Conservation (phyloP, 2,888 invertebrate genomes). For the Rhimphoctona megacephalus region DNA sequence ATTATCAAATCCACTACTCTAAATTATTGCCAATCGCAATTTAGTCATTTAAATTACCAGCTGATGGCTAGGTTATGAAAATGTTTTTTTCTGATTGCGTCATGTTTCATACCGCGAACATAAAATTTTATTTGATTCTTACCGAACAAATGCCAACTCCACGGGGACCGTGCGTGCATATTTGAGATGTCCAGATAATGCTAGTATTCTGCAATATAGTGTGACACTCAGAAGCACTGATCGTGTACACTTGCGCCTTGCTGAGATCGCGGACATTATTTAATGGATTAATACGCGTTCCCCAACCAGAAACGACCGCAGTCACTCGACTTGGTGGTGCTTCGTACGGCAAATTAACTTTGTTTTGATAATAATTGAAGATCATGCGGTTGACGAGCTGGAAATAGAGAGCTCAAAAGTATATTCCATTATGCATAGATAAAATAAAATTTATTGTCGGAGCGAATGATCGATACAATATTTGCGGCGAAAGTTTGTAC, state of each 20-base stretch:
- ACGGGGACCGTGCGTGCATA: conserved; percentile 17
- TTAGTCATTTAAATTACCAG: not conserved
- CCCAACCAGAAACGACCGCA: conserved; percentile 52
- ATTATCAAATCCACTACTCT: not conserved
- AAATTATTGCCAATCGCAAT: not conserved
- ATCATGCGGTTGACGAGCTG: conserved; percentile 27
- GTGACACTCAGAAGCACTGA: conserved; percentile 43
- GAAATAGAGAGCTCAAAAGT: not conserved
- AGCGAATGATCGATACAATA: not conserved
- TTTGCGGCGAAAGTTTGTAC: not conserved
- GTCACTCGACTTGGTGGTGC: not conserved
- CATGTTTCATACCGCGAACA: no score
- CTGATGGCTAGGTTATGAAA: not conserved
- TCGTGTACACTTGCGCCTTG: conserved; percentile 17
- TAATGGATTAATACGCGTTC: not conserved
- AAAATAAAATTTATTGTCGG: not conserved
- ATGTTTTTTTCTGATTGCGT: no score
- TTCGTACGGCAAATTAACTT: conserved; percentile 21
- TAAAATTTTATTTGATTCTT: not conserved
- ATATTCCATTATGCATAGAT: not conserved
- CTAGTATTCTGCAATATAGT: not conserved
- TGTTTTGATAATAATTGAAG: conserved; percentile 40
- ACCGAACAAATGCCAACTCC: conserved; percentile 44
- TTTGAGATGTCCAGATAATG: conserved; percentile 41
- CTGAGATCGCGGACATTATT: conserved; percentile 1